Evolutionary conservation across 2,888 invertebrate species (phyloP).

Genomic region (Drosophila peninsularis): DNA sequence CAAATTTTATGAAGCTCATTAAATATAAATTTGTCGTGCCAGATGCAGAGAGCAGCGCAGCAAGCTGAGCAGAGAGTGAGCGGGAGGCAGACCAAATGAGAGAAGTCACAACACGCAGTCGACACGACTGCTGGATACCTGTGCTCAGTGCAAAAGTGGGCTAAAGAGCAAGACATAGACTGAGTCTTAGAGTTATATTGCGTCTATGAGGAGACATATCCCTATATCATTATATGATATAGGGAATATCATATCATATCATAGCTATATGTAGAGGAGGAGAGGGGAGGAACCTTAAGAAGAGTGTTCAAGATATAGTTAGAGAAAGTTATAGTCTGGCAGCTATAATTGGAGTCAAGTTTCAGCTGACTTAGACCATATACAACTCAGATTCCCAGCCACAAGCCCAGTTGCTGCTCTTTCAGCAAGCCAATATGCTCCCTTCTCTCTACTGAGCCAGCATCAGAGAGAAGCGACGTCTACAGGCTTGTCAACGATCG

Average conservation of each 20-base stretch:
- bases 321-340: too few species aligned
- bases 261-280: background rate
- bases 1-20: conserved; percentile 85
- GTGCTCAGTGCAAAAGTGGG: background rate
- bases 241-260: background rate
- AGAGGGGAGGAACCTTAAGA: too few species aligned
- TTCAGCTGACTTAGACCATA: too few species aligned
- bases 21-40: conserved; percentile 85
- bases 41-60: conserved; percentile 33
- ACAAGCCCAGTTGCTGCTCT: background rate
- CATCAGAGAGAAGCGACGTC: background rate
- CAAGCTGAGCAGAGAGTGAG: conserved; percentile 1
- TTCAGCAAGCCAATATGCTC: background rate
- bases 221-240: too few species aligned
- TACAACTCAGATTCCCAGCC: background rate
- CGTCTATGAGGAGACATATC: too few species aligned
- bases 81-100: conserved; percentile 8
- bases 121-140: background rate
- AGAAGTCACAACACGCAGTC: conserved; percentile 7
- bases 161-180: too few species aligned
- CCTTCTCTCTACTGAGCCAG: too few species aligned
- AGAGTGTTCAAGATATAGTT: background rate
- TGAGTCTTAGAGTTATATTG: too few species aligned
- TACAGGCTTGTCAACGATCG: conserved; percentile 54
- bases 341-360: too few species aligned